These are phyloP conservation scores for Siniperca knerii DNA, from an alignment of 2,113 vertebrate genomes.

Conservation along the genomic window DNA sequence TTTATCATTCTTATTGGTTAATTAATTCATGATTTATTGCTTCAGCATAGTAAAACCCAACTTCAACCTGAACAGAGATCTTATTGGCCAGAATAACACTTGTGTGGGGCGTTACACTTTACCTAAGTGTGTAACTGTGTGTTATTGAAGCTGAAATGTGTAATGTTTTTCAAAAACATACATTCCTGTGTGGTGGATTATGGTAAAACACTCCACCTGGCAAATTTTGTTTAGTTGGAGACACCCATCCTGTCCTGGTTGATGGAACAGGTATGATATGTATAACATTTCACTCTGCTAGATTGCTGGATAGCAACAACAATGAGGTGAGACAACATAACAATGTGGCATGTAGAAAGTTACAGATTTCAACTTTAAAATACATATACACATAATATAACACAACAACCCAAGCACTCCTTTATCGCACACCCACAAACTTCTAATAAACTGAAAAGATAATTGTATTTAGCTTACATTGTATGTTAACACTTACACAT, in stretches of 20 bases:
- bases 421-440: background rate
- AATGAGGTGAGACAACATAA: background rate
- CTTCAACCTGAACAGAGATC: background rate
- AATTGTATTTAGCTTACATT: background rate
- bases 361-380: background rate
- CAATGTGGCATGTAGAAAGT: background rate
- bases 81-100: background rate
- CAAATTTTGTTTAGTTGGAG: background rate
- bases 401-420: background rate
- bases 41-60: background rate
- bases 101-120: conserved; percentile 7
- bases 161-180: background rate
- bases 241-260: background rate
- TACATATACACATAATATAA: background rate
- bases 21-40: background rate
- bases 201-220: background rate
- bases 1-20: background rate
- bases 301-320: background rate
- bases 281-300: too few species aligned
- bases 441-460: background rate
- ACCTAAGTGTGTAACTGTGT: background rate
- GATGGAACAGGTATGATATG: background rate
- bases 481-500: background rate
- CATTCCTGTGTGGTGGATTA: background rate
- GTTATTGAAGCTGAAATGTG: background rate